Percentiles rank a stretch among this genome's conserved stretches.
phyloP scores from a whole-genome alignment of 2,888 invertebrate genomes.

The Cataglyphis altisquamis region DNA sequence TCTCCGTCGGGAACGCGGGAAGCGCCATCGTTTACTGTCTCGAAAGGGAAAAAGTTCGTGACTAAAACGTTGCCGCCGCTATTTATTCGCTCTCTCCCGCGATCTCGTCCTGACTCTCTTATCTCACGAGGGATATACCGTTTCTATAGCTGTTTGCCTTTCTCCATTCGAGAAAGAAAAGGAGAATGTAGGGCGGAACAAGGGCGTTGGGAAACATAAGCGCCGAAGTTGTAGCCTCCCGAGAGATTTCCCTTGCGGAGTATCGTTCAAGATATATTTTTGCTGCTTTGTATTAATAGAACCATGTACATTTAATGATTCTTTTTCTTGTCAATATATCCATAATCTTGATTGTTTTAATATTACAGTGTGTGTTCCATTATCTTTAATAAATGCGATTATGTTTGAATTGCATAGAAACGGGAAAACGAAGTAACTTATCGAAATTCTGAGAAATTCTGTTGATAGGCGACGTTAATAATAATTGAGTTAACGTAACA shows the following conservation, averaged over 20 bases:
- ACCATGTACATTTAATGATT: background rate
- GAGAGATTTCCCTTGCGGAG: background rate
- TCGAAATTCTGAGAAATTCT: slow-evolving; percentile 22
- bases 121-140: slow-evolving; percentile 62
- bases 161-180: slow-evolving; percentile 4
- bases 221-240: slow-evolving; percentile 36
- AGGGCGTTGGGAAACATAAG: slow-evolving; percentile 41
- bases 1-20: slow-evolving; percentile 42
- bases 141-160: slow-evolving; percentile 47
- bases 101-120: slow-evolving; percentile 73
- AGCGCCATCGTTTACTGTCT: slow-evolving; percentile 73
- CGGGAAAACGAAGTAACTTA: background rate
- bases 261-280: slow-evolving; percentile 13
- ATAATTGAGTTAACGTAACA: slow-evolving; percentile 38
- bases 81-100: slow-evolving; percentile 72
- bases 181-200: slow-evolving; percentile 13
- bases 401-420: background rate
- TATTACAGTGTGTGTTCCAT: no score
- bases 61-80: slow-evolving; percentile 70
- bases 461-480: slow-evolving; percentile 22
- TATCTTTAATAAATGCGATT: slow-evolving; percentile 19
- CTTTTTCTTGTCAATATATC: background rate
- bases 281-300: background rate
- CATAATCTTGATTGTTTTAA: background rate
- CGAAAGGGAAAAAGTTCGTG: slow-evolving; percentile 59